These are phyloP conservation scores for Monopis laevigella DNA, from an alignment of 2,888 invertebrate genomes.

Conservation along the genomic window DNA sequence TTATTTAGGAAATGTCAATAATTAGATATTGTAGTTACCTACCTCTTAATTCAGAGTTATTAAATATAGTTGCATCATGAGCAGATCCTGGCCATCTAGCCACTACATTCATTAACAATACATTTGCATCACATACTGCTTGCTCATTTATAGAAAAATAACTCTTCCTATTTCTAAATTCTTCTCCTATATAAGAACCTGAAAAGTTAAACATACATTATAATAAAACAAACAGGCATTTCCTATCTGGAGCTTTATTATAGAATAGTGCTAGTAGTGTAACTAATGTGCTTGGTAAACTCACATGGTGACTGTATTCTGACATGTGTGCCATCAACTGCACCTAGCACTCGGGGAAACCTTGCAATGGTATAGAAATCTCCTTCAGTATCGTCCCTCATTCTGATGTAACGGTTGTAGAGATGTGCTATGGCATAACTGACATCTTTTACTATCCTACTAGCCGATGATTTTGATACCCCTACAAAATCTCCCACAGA, in stretches of 20 bases:
- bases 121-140: slow-evolving; percentile 17
- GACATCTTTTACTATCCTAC: slow-evolving; percentile 21
- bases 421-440: slow-evolving; percentile 19
- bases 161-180: slow-evolving; percentile 20
- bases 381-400: slow-evolving; percentile 16
- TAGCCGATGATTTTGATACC: slow-evolving; percentile 13
- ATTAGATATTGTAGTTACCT: not conserved
- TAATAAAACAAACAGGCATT: no score
- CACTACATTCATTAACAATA: slow-evolving; percentile 15
- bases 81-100: slow-evolving; percentile 17
- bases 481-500: no score
- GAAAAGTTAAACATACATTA: no score
- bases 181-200: slow-evolving; percentile 14
- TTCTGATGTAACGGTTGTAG: slow-evolving; percentile 20
- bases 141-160: slow-evolving; percentile 20
- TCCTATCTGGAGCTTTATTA: no score
- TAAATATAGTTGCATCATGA: slow-evolving; percentile 18
- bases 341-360: slow-evolving; percentile 23
- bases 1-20: not conserved
- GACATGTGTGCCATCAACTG: slow-evolving; percentile 22
- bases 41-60: slow-evolving; percentile 13
- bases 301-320: slow-evolving; percentile 21
- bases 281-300: no score
- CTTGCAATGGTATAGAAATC: slow-evolving; percentile 20
- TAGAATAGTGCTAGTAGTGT: no score